Conservation (phyloP, 1,140 invertebrate species). For the Adoxophyes honmai region DNA sequence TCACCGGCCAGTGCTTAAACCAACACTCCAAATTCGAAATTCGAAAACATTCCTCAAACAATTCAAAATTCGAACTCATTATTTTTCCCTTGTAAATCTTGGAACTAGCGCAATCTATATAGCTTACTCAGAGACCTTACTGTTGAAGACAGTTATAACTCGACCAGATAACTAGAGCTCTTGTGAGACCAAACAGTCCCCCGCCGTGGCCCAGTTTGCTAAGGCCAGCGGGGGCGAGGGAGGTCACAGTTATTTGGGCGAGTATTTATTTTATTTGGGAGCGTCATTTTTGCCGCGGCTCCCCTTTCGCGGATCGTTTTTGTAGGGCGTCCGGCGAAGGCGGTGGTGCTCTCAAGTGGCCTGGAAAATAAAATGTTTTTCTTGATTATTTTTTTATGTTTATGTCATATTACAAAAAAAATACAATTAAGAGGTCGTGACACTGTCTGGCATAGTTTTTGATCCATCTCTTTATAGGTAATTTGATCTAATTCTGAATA, state of each 20-base stretch:
- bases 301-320: slow-evolving; percentile 59
- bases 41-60: not conserved
- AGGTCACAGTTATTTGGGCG: slow-evolving; percentile 34
- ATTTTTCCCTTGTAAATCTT: slow-evolving; percentile 10
- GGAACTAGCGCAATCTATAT: slow-evolving; percentile 28
- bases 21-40: no score
- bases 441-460: no score
- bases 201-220: slow-evolving; percentile 15
- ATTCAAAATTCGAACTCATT: slow-evolving; percentile 5
- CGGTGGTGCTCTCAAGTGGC: slow-evolving; percentile 40
- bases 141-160: slow-evolving; percentile 41
- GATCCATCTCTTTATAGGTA: no score
- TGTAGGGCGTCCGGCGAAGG: slow-evolving; percentile 48
- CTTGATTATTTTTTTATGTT: slow-evolving; percentile 5
- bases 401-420: no score
- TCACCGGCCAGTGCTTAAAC: no score
- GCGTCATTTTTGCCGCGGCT: slow-evolving; percentile 64
- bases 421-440: no score
- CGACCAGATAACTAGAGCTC: slow-evolving; percentile 32
- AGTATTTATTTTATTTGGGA: slow-evolving; percentile 64
- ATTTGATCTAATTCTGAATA: no score
- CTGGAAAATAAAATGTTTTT: slow-evolving; percentile 35
- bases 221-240: slow-evolving; percentile 9
- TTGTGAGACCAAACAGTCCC: slow-evolving; percentile 13
- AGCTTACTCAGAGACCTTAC: slow-evolving; percentile 23